A percentile compares a stretch with the other conserved stretches of the same genome.
Conservation (phyloP, 1,140 invertebrate genomes). For the Eumeta japonica region DNA sequence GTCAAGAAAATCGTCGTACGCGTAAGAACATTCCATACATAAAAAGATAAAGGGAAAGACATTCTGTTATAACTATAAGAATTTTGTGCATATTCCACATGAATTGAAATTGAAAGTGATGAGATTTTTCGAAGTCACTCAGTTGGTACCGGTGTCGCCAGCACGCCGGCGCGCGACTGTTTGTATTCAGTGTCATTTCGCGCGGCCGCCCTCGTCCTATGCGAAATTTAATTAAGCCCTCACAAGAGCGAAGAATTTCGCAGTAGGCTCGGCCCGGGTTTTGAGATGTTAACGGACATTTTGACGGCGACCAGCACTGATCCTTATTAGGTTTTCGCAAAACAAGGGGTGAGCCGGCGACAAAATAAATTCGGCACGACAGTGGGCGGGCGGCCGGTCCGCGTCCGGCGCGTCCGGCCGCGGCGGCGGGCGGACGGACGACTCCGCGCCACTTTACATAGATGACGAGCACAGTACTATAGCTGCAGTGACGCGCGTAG, state of each 20-base stretch:
- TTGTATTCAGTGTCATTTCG: background rate
- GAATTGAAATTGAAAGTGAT: no score
- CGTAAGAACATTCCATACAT: background rate
- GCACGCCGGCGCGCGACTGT: background rate
- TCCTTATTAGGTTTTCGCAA: conserved; percentile 42
- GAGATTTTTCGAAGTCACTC: no score
- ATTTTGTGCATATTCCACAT: no score
- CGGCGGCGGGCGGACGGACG: no score
- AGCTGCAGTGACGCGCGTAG: no score
- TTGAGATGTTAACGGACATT: conserved; percentile 19
- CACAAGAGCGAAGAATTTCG: conserved; percentile 14
- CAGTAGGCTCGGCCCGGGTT: conserved; percentile 20
- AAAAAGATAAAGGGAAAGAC: background rate
- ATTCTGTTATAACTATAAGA: no score
- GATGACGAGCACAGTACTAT: no score
- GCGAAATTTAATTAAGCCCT: conserved; percentile 46
- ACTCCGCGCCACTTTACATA: no score
- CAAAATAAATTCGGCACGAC: conserved; percentile 27
- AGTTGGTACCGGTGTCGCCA: no score
- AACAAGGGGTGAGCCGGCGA: conserved; percentile 18
- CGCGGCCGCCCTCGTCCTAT: conserved; percentile 29
- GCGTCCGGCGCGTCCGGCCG: no score
- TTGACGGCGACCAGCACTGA: conserved; percentile 23
- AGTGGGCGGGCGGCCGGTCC: no score
- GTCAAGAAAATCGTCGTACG: no score